Base-by-base conservation (phyloP, 37 sponge, comb jelly and placozoan genomes). In the Axinella damicornis region DNA sequence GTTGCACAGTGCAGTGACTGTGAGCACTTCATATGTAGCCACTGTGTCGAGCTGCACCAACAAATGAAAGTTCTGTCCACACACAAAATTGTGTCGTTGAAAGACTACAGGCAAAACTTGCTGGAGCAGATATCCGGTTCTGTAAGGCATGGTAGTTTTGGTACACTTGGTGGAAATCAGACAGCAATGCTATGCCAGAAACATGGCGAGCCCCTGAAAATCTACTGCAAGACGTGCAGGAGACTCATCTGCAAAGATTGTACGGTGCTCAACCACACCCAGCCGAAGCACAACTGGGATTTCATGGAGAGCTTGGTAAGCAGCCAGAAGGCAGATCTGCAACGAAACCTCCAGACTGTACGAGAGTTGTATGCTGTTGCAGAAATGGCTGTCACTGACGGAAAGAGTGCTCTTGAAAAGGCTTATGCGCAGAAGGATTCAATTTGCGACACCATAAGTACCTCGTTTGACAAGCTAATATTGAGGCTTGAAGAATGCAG, bases 191-290 rank as follows among this genome's bases (percentile, higher is more conserved):
- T 38, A 11, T 58, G 82, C 39, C n/a, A 57, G 62, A 1, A 78
- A 30, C 73, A 77, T 38, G 78, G 71, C 46, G 80, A 86, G 54
- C 65, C 39, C 32, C 73, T 86, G 53, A 79, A 71, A 35, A 19
- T 62, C n/a, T 86, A 60, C 46, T 79, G 80, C 61, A 61, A 41
- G 22, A 71, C 71, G 2, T 83, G 84, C 56, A 4, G 63, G 67
- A 53, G 30, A 21, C 52, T 74, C 28, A 52, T 83, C 38, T 83
- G 84, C 53, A 34, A 31, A 20, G 68, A 74, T 21, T 83, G 84
- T 55, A 83, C 76, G n/a, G 64, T 74, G 31, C 52, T 18, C 1
- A 32, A n/a, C n/a, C 84, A 83, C 55, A 46, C 37, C 32, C 78
- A 34, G 52, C 78, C 78, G 2, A 38, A 34, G 17, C 84, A 83